phyloP scores from a whole-genome alignment of 2,113 vertebrate genomes.

The Macroglossus sobrinus region DNA sequence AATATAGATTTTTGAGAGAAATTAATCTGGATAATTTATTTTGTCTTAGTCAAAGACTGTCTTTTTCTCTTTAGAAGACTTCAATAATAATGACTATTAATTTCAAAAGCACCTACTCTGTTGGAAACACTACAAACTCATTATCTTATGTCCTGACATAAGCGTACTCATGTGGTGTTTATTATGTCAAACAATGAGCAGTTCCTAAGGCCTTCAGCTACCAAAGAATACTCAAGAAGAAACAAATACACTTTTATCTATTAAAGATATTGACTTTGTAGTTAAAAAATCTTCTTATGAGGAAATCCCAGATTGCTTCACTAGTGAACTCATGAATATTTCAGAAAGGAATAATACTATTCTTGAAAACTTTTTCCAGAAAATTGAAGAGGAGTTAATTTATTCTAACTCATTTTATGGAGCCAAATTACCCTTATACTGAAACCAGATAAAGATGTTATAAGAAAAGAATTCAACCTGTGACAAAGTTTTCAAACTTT shows the following conservation, averaged over 20 bases:
- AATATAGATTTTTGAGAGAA: neutral
- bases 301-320: neutral
- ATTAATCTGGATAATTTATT: neutral
- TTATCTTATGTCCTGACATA: neutral
- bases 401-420: neutral
- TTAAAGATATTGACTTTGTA: neutral
- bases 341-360: neutral
- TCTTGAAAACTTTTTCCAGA: neutral
- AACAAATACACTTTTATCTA: neutral
- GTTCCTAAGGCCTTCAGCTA: neutral
- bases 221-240: neutral
- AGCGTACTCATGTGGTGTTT: neutral
- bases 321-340: neutral
- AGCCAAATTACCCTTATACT: neutral
- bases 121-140: neutral
- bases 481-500: neutral
- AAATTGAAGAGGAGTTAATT: neutral
- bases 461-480: neutral
- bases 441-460: neutral
- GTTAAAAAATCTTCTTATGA: neutral
- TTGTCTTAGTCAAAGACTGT: neutral
- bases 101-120: neutral
- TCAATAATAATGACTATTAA: neutral
- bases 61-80: neutral
- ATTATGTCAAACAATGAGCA: too few species aligned